These are phyloP conservation scores for Drosophila oshimai DNA, from an alignment of 1,140 invertebrate species.

Conservation along the genomic window DNA sequence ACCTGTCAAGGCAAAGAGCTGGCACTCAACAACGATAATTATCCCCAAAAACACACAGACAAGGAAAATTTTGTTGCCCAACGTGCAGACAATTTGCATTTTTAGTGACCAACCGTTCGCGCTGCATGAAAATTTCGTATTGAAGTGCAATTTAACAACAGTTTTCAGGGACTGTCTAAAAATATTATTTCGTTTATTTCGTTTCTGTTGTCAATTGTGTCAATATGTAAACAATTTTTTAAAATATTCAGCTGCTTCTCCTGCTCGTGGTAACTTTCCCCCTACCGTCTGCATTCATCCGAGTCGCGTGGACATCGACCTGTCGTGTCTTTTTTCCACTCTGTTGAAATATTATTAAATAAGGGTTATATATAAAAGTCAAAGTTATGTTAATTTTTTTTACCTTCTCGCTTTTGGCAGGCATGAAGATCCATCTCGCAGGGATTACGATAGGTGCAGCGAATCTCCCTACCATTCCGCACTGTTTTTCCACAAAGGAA, in stretches of 20 bases:
- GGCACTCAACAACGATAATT: not conserved
- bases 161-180: conserved; percentile 9
- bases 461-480: conserved; percentile 9
- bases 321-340: conserved; percentile 27
- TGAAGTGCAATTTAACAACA: conserved; percentile 11
- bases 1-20: conserved; percentile 33
- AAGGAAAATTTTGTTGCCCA: conserved; percentile 8
- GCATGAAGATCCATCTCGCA: conserved; percentile 28
- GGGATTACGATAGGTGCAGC: conserved; percentile 24
- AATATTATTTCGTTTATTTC: conserved; percentile 11
- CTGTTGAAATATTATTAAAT: not conserved
- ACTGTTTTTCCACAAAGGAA: conserved; percentile 33
- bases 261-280: conserved; percentile 1
- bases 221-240: conserved; percentile 59
- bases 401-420: conserved; percentile 22
- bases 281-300: conserved; percentile 10
- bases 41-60: conserved; percentile 20
- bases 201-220: conserved; percentile 57
- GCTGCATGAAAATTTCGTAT: conserved; percentile 14
- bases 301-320: conserved; percentile 38
- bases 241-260: conserved; percentile 33
- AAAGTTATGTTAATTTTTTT: not conserved
- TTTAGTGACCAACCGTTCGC: not conserved
- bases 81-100: conserved; percentile 28
- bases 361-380: not conserved